Percentiles rank a stretch among this genome's conserved stretches.
Conservation (phyloP, 2,888 invertebrate genomes). For the Lacanobia oleracea region DNA sequence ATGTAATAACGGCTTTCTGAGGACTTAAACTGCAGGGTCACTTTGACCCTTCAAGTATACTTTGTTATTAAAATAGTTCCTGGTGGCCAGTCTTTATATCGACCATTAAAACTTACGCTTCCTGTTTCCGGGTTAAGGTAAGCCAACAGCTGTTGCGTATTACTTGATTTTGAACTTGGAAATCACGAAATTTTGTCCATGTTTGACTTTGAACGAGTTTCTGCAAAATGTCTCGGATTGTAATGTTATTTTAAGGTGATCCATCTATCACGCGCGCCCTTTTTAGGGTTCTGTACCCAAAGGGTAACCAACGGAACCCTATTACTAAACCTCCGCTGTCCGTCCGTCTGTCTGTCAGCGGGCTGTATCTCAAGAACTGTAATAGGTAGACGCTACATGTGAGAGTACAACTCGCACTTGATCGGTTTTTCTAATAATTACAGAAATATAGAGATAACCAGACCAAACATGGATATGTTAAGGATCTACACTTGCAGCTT, state of each 20-base stretch:
- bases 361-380: too few species aligned
- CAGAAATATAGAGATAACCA: too few species aligned
- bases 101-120: constrained; percentile 37
- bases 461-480: not conserved
- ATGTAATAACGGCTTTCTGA: constrained; percentile 14
- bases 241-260: too few species aligned
- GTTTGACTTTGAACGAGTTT: not conserved
- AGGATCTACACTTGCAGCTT: not conserved
- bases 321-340: too few species aligned
- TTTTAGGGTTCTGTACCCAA: too few species aligned
- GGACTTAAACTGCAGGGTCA: not conserved
- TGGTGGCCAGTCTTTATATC: constrained; percentile 7
- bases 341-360: too few species aligned
- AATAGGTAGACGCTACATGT: too few species aligned
- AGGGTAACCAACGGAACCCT: too few species aligned
- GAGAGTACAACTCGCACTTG: too few species aligned
- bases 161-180: constrained; percentile 3
- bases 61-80: constrained; percentile 49
- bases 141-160: constrained; percentile 17
- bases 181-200: not conserved
- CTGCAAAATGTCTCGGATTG: too few species aligned
- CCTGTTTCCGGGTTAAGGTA: constrained; percentile 14
- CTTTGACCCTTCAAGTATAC: constrained; percentile 3
- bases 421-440: too few species aligned
- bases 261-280: too few species aligned